Conservation (phyloP, 2,888 invertebrate species). For the Nowickia ferox region DNA sequence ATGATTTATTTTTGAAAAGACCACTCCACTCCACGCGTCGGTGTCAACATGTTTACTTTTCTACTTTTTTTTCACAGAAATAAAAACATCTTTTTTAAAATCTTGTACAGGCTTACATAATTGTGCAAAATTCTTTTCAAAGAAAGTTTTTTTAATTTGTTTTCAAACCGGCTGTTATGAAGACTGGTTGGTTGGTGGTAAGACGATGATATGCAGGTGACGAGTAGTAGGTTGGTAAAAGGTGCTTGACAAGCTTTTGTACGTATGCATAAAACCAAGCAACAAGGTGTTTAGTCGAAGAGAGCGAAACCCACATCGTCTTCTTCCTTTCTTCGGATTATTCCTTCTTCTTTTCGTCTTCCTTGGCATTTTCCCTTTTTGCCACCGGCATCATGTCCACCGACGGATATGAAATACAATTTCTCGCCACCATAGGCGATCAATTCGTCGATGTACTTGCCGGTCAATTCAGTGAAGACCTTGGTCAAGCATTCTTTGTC, state of each 20-base stretch:
- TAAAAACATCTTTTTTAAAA: constrained; percentile 72
- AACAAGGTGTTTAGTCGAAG: constrained; percentile 88
- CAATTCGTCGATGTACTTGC: constrained; percentile 95
- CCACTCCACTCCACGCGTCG: too few species aligned
- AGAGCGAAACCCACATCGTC: constrained; percentile 99
- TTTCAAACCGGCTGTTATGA: constrained; percentile 67
- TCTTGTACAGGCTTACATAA: constrained; percentile 72
- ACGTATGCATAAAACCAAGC: constrained; percentile 53
- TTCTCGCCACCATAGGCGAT: constrained; percentile 95
- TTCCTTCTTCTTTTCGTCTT: constrained; percentile 93
- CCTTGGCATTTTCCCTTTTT: constrained; percentile 86
- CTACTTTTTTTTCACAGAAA: constrained; percentile 80
- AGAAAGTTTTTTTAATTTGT: constrained; percentile 54
- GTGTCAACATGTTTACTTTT: constrained; percentile 75
- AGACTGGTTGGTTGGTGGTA: constrained; percentile 36
- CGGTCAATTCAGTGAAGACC: constrained; percentile 93
- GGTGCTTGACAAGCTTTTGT: constrained; percentile 72
- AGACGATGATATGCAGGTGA: neutral
- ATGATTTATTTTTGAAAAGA: too few species aligned
- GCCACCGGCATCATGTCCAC: constrained; percentile 90
- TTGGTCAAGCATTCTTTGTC: constrained; percentile 93
- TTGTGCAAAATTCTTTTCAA: constrained; percentile 47
- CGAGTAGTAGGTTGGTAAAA: constrained; percentile 35
- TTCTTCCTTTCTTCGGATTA: constrained; percentile 96
- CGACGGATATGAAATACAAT: constrained; percentile 96